A percentile compares a stretch with the other conserved stretches of the same genome.
These are phyloP conservation scores for Sarotherodon lohbergeri DNA, from an alignment of 2,113 vertebrate genomes.

Conservation along the genomic window DNA sequence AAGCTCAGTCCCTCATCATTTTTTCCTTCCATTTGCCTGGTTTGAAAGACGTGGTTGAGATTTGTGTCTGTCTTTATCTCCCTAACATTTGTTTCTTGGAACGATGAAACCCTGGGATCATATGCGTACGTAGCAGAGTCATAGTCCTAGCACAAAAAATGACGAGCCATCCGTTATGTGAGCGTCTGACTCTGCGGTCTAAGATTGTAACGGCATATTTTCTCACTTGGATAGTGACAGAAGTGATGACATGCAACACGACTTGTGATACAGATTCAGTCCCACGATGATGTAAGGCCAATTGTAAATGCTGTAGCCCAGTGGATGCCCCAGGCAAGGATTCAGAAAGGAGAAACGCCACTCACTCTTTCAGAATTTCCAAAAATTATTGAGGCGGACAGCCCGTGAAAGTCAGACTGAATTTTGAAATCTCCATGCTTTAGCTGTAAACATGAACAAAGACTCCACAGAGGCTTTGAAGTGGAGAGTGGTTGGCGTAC, in stretches of 20 bases:
- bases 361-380: slow-evolving; percentile 15
- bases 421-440: background rate
- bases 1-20: background rate
- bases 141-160: background rate
- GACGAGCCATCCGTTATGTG: background rate
- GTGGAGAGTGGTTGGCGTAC: background rate
- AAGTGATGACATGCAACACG: background rate
- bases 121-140: background rate
- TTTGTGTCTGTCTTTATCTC: background rate
- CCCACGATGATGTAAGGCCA: slow-evolving; percentile 4
- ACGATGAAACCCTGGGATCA: background rate
- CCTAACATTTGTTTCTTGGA: background rate
- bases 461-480: background rate
- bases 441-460: background rate
- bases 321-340: slow-evolving; percentile 32
- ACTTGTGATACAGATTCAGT: slow-evolving; percentile 24
- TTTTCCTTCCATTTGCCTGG: background rate
- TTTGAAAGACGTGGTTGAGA: background rate
- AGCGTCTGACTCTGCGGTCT: background rate
- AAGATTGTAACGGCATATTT: background rate
- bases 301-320: slow-evolving; percentile 3
- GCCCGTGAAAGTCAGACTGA: slow-evolving; percentile 8
- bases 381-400: slow-evolving; percentile 28
- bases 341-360: slow-evolving; percentile 47
- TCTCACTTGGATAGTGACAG: background rate